Evolutionary conservation across 2,797 vertebrate genomes (phyloP).

Genomic region (Acomys russatus): DNA sequence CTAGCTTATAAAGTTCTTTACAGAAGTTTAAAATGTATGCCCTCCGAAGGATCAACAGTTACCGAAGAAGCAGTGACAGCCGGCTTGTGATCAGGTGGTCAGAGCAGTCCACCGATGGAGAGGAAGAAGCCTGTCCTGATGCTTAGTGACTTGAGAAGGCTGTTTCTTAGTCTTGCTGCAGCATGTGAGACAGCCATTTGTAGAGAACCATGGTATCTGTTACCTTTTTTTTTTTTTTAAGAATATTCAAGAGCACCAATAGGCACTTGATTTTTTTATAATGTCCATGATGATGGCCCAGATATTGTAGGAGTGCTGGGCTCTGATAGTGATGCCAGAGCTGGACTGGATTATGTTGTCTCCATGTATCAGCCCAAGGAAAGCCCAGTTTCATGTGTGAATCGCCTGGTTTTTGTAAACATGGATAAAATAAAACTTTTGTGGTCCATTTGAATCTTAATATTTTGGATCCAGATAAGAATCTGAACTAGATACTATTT

Average conservation of each 20-base stretch:
- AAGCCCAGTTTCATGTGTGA: conserved; percentile 84
- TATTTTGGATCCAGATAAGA: conserved; percentile 87
- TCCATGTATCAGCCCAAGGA: conserved; percentile 81
- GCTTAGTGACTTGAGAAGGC: conserved; percentile 79
- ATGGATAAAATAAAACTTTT: conserved; percentile 87
- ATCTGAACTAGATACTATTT: conserved; percentile 80
- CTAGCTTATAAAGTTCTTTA: conserved; percentile 88
- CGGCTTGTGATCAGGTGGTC: conserved; percentile 83
- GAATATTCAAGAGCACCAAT: conserved; percentile 78
- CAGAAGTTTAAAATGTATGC: conserved; percentile 87
- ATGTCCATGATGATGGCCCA: conserved; percentile 73
- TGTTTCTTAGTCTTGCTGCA: conserved; percentile 75
- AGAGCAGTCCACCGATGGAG: conserved; percentile 82
- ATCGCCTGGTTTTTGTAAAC: conserved; percentile 90
- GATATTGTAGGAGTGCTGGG: conserved; percentile 72
- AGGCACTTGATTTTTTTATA: conserved; percentile 84
- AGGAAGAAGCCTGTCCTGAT: conserved; percentile 80
- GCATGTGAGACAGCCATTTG: conserved; percentile 73
- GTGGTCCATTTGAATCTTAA: conserved; percentile 75
- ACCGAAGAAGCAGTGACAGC: conserved; percentile 84
- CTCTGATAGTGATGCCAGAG: conserved; percentile 80
- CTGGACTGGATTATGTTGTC: conserved; percentile 86
- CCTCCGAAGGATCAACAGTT: conserved; percentile 83
- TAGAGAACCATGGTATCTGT: conserved; percentile 84
- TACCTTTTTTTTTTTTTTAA: conserved; percentile 83